Evolutionary conservation across 2,797 vertebrate species (phyloP).

Genomic region (Echeneis naucrates): DNA sequence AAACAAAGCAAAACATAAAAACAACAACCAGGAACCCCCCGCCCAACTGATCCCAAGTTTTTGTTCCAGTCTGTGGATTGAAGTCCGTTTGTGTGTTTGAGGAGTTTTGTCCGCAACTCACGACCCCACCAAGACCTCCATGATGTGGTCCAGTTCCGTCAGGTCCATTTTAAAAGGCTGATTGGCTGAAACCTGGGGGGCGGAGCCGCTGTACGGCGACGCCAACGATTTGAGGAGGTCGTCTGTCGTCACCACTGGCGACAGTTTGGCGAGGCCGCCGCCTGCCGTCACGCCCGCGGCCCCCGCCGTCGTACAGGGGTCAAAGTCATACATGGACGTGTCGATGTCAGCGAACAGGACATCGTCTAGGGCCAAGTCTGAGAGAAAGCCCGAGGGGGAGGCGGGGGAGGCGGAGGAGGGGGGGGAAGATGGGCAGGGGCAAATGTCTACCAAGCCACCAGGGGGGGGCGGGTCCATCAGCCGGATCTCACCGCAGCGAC

Average conservation of each 20-base stretch:
- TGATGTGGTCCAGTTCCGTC: conserved; percentile 99
- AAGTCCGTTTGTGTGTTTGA: conserved; percentile 34
- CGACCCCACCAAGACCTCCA: conserved; percentile 98
- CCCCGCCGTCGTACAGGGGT: conserved; percentile 90
- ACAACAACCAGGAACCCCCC: conserved; percentile 41
- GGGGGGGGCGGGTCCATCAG: conserved; percentile 88
- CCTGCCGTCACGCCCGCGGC: conserved; percentile 76
- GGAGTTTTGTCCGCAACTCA: conserved; percentile 73
- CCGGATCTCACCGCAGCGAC: conserved; percentile 85
- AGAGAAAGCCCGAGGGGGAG: conserved; percentile 94
- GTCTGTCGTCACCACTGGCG: conserved; percentile 91
- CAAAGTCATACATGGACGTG: conserved; percentile 99
- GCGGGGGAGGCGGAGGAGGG: conserved; percentile 86
- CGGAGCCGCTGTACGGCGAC: conserved; percentile 88
- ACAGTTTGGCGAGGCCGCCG: conserved; percentile 89
- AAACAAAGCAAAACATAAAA: conserved; percentile 61
- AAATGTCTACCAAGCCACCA: conserved; percentile 88
- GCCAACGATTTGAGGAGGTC: conserved; percentile 95
- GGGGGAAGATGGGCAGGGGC: conserved; percentile 85
- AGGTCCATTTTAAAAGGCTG: conserved; percentile 99
- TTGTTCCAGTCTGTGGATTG: conserved; percentile 62
- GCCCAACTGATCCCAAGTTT: conserved; percentile 21
- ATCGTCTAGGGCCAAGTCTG: conserved; percentile 97
- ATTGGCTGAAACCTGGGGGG: conserved; percentile 92
- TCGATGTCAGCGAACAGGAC: conserved; percentile 98